Evolutionary conservation across 2,113 vertebrate genomes (phyloP).

Genomic region (Ailuropoda melanoleuca): DNA sequence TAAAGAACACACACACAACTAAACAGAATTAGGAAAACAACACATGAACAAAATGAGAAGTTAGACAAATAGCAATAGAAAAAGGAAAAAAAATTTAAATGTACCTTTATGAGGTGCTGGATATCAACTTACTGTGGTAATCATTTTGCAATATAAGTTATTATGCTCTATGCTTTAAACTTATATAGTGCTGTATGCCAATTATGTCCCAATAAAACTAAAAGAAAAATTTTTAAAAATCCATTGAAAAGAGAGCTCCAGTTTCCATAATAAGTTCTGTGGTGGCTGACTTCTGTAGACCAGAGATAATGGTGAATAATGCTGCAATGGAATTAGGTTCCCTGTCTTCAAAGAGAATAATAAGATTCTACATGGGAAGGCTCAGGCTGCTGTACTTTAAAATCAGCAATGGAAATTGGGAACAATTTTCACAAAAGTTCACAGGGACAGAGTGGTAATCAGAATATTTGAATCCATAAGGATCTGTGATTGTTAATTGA

Average conservation of each 20-base stretch:
- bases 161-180: neutral
- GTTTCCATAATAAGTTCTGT: neutral
- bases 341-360: neutral
- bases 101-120: neutral
- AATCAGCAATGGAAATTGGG: neutral
- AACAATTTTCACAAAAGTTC: neutral
- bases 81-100: neutral
- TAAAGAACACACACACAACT: neutral
- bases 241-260: neutral
- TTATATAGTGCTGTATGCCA: neutral
- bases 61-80: neutral
- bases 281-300: neutral
- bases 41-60: neutral
- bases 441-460: neutral
- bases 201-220: neutral
- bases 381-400: neutral
- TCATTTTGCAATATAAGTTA: neutral
- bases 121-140: neutral
- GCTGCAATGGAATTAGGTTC: neutral
- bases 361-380: neutral
- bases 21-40: neutral
- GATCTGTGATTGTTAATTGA: neutral
- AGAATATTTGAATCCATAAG: neutral
- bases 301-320: neutral
- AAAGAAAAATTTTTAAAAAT: neutral